Conservation (phyloP, 2,888 invertebrate genomes). For the Thera obeliscata region DNA sequence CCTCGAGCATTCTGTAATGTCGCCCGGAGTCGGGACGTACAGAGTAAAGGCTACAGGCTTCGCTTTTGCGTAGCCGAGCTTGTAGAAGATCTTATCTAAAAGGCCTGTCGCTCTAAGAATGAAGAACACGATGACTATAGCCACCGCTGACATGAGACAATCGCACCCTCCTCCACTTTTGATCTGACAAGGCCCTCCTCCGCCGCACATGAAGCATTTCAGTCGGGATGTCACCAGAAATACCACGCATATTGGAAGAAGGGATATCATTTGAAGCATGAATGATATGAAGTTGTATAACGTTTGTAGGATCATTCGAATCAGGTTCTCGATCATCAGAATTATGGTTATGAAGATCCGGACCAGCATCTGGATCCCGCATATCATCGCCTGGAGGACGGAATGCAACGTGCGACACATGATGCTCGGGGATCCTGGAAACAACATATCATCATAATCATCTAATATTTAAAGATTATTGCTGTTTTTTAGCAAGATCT, state of each 20-base stretch:
- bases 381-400: slow-evolving; percentile 61
- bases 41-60: slow-evolving; percentile 39
- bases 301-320: slow-evolving; percentile 71
- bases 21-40: slow-evolving; percentile 63
- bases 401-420: slow-evolving; percentile 74
- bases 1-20: slow-evolving; percentile 65
- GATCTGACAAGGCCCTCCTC: slow-evolving; percentile 66
- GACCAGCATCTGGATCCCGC: slow-evolving; percentile 70
- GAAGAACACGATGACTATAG: slow-evolving; percentile 62
- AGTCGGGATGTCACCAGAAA: slow-evolving; percentile 66
- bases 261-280: slow-evolving; percentile 67
- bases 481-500: too few relatives aligned
- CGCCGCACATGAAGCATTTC: slow-evolving; percentile 71
- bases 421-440: slow-evolving; percentile 27
- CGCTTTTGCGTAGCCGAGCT: slow-evolving; percentile 66
- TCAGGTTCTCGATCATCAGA: slow-evolving; percentile 72
- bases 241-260: slow-evolving; percentile 70
- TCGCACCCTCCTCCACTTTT: slow-evolving; percentile 68
- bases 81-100: slow-evolving; percentile 68
- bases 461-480: too few relatives aligned
- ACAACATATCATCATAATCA: not conserved
- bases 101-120: slow-evolving; percentile 69
- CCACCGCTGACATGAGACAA: slow-evolving; percentile 65
- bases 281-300: slow-evolving; percentile 73
- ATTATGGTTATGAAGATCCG: slow-evolving; percentile 72